phyloP scores from a whole-genome alignment of 1,140 invertebrate species.

The Euura lappo region DNA sequence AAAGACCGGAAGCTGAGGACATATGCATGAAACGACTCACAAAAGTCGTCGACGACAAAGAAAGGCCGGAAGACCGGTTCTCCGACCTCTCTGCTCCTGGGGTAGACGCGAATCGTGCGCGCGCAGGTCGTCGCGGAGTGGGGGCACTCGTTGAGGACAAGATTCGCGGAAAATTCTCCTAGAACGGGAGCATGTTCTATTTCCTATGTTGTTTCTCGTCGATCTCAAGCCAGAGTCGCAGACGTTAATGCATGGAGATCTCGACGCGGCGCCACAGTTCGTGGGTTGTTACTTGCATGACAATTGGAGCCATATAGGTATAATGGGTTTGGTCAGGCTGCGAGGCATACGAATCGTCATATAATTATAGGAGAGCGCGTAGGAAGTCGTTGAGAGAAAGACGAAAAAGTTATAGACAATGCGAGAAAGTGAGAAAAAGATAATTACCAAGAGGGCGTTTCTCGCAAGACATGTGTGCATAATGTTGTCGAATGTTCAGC shows the following conservation, averaged over 20 bases:
- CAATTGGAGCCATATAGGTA: not conserved
- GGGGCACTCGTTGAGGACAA: no score
- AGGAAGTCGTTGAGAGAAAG: not conserved
- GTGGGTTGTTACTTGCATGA: not conserved
- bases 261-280: not conserved
- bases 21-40: not conserved
- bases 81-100: not conserved
- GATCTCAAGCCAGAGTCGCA: no score
- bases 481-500: no score
- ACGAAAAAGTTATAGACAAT: not conserved
- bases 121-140: no score
- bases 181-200: no score
- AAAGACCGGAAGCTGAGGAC: not conserved
- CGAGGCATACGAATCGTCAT: no score
- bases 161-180: no score
- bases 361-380: no score
- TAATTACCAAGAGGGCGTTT: not conserved
- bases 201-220: no score
- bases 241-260: no score
- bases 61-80: not conserved
- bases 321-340: not conserved
- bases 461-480: no score
- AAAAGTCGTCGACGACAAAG: not conserved
- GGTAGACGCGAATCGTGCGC: no score
- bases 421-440: not conserved